phyloP scores from a whole-genome alignment of 1,140 invertebrate genomes.

The Plodia interpunctella region DNA sequence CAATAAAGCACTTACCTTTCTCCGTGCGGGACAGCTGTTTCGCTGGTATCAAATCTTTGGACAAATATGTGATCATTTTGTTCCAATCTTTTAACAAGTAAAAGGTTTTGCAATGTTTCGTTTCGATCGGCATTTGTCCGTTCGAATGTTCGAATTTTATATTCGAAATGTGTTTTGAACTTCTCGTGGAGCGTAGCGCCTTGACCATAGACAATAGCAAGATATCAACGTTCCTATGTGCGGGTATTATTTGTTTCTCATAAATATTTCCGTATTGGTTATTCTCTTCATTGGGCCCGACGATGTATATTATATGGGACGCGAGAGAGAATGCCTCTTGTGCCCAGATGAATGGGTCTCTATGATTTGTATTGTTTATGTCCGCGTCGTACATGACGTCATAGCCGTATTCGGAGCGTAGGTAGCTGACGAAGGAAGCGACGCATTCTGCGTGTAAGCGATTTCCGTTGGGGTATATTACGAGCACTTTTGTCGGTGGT shows the following conservation, averaged over 20 bases:
- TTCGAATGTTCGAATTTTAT: constrained; percentile 63
- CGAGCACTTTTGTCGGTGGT: constrained; percentile 53
- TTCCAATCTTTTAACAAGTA: constrained; percentile 60
- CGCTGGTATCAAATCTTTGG: constrained; percentile 56
- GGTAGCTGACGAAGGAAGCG: constrained; percentile 48
- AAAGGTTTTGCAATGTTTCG: constrained; percentile 44
- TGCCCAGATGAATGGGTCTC: constrained; percentile 60
- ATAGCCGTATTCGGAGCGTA: constrained; percentile 54
- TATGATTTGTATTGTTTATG: constrained; percentile 45
- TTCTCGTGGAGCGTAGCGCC: constrained; percentile 23
- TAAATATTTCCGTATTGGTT: constrained; percentile 62
- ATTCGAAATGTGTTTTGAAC: constrained; percentile 49
- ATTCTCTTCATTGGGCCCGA: constrained; percentile 47
- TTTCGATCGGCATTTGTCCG: constrained; percentile 48
- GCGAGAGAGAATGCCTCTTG: constrained; percentile 45
- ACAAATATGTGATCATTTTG: constrained; percentile 55
- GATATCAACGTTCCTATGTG: constrained; percentile 46
- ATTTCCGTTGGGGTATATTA: constrained; percentile 54
- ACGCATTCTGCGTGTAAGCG: constrained; percentile 61
- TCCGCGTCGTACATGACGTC: constrained; percentile 62
- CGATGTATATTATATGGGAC: constrained; percentile 56
- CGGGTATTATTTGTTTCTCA: constrained; percentile 53
- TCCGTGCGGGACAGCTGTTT: constrained; percentile 56
- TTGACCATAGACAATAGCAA: constrained; percentile 44
- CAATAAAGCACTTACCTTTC: constrained; percentile 52